Conservation (phyloP, 2,797 vertebrate genomes). For the Heterohyrax brucei region DNA sequence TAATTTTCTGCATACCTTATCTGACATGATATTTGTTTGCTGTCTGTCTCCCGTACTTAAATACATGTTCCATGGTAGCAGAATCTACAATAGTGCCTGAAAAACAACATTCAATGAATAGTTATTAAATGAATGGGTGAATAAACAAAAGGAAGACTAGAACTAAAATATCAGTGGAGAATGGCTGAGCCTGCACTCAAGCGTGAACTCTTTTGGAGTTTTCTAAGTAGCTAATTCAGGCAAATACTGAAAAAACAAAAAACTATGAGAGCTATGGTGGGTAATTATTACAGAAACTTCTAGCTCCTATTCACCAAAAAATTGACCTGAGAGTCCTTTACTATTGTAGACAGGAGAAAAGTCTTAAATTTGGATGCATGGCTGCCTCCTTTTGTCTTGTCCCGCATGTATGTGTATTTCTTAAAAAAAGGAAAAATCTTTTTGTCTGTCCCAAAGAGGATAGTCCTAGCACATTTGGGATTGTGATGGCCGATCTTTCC, state of each 20-base stretch:
- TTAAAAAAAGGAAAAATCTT: neutral
- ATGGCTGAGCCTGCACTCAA: neutral
- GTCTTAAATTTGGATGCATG: neutral
- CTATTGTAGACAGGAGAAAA: neutral
- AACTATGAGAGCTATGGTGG: neutral
- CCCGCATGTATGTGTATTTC: neutral
- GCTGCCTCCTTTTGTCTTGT: neutral
- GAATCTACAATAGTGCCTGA: neutral
- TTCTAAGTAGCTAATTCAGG: conserved; percentile 25
- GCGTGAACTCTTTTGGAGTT: neutral
- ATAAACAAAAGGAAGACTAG: neutral
- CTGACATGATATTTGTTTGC: neutral
- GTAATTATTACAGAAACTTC: conserved; percentile 35
- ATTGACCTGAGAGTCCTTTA: conserved; percentile 38
- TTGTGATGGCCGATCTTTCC: neutral
- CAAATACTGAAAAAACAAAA: conserved; percentile 19
- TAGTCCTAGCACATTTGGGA: neutral
- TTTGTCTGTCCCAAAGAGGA: neutral
- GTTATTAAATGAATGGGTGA: neutral
- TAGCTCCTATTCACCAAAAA: neutral
- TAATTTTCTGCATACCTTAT: neutral
- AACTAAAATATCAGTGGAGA: neutral
- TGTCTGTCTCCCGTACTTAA: neutral
- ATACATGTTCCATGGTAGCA: neutral
- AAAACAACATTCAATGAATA: neutral